These are phyloP conservation scores for Alentia gelatinosa DNA, from an alignment of 2,888 invertebrate species.

Conservation along the genomic window DNA sequence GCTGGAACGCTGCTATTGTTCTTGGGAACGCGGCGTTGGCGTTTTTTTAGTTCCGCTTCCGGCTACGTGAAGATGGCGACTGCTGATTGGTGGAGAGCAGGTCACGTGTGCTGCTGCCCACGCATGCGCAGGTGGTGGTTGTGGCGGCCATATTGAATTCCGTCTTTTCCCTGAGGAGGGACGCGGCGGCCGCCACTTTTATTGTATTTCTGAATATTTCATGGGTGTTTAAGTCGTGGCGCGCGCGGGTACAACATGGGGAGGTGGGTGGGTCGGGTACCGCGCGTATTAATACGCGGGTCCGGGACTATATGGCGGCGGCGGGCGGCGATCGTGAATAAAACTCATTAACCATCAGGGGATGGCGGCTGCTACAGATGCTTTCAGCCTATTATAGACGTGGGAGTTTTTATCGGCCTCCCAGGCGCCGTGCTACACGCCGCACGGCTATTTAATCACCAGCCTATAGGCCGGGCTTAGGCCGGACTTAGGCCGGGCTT, in stretches of 20 bases:
- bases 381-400: not conserved
- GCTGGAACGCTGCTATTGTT: not conserved
- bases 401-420: not conserved
- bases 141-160: slow-evolving; percentile 2
- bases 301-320: not conserved
- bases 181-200: not conserved
- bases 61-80: not conserved
- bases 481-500: too few species aligned
- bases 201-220: slow-evolving; percentile 1
- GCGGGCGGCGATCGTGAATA: not conserved
- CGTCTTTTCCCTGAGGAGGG: too few species aligned
- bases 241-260: not conserved
- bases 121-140: not conserved
- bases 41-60: slow-evolving; percentile 1
- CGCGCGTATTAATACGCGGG: not conserved
- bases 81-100: not conserved
- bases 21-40: not conserved
- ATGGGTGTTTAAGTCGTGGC: not conserved
- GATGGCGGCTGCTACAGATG: not conserved
- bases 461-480: too few species aligned
- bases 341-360: not conserved
- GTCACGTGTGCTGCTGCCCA: not conserved
- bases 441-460: not conserved
- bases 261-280: not conserved
- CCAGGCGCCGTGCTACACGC: not conserved